Evolutionary conservation across 2,113 vertebrate species (phyloP).

Genomic region (Cavia porcellus): DNA sequence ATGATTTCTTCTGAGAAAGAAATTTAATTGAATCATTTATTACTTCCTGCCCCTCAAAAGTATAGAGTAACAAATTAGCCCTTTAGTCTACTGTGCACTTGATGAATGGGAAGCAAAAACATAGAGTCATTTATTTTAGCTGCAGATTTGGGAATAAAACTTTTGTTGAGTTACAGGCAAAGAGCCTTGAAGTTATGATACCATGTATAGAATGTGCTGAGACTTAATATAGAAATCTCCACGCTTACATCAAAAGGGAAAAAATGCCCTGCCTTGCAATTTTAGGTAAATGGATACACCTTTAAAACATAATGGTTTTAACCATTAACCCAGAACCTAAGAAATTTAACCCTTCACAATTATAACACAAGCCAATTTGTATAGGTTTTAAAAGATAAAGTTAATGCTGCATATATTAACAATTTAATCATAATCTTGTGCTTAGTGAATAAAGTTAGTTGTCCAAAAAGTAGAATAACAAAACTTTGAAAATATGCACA

Average conservation of each 20-base stretch:
- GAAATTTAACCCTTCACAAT: constrained; percentile 36
- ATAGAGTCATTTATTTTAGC: constrained; percentile 86
- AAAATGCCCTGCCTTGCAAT: constrained; percentile 11
- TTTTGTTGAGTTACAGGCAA: constrained; percentile 80
- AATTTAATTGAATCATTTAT: constrained; percentile 88
- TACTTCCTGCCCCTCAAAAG: constrained; percentile 79
- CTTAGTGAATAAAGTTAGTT: neutral
- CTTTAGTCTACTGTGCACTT: constrained; percentile 71
- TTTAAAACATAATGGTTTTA: too few species aligned
- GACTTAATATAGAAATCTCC: constrained; percentile 71
- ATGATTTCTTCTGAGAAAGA: constrained; percentile 71
- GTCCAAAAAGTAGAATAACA: neutral
- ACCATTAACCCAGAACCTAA: neutral
- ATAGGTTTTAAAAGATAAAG: neutral
- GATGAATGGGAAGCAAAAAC: constrained; percentile 85
- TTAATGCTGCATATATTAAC: neutral
- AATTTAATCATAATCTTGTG: constrained; percentile 25
- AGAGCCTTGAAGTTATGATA: constrained; percentile 74
- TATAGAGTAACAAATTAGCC: constrained; percentile 85
- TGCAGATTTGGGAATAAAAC: constrained; percentile 82
- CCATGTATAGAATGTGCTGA: constrained; percentile 62
- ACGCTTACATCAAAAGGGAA: neutral
- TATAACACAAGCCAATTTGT: neutral
- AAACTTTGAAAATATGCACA: neutral
- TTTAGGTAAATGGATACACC: too few species aligned